These are phyloP conservation scores for Pristionchus mayeri DNA, from an alignment of 2,888 invertebrate genomes.

Conservation along the genomic window DNA sequence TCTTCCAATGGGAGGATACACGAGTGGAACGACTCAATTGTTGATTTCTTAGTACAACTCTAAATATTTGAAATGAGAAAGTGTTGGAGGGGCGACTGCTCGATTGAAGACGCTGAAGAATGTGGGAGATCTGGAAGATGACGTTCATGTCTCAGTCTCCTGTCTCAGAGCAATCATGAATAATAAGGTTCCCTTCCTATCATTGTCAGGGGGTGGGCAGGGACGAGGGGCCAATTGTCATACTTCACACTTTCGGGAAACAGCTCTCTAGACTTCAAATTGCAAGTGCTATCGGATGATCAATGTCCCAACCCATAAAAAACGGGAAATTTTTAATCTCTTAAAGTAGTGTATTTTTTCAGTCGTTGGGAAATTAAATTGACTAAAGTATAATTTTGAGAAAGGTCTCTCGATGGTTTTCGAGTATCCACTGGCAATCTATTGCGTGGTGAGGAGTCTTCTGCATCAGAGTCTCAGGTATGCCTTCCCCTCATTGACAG, in stretches of 20 bases:
- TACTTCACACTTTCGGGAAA: too few relatives aligned
- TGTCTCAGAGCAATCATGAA: slow-evolving; percentile 99
- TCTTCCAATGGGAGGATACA: too few relatives aligned
- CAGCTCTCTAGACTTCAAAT: too few relatives aligned
- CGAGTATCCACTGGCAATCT: slow-evolving; percentile 96
- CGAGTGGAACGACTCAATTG: too few relatives aligned
- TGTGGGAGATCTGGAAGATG: slow-evolving; percentile 82
- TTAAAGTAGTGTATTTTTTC: too few relatives aligned
- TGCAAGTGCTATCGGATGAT: too few relatives aligned
- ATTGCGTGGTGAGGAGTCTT: slow-evolving; percentile 95
- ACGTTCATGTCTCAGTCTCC: slow-evolving; percentile 99
- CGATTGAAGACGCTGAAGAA: slow-evolving; percentile 53
- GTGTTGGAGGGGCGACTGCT: slow-evolving; percentile 9
- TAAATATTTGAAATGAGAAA: not conserved
- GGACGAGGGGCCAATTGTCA: too few relatives aligned
- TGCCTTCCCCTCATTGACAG: slow-evolving; percentile 52
- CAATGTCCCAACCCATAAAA: too few relatives aligned
- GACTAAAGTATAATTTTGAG: slow-evolving; percentile 83
- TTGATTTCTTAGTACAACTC: too few relatives aligned
- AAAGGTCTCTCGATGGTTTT: slow-evolving; percentile 99
- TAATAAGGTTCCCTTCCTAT: slow-evolving; percentile 84
- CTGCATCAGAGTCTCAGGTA: slow-evolving; percentile 93
- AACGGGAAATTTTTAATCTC: too few relatives aligned
- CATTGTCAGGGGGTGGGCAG: too few relatives aligned
- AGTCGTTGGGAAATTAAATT: too few relatives aligned